A percentile compares a stretch with the other conserved stretches of the same genome.
Conservation (phyloP, 2,888 invertebrate genomes). For the Eupithecia exiguata region DNA sequence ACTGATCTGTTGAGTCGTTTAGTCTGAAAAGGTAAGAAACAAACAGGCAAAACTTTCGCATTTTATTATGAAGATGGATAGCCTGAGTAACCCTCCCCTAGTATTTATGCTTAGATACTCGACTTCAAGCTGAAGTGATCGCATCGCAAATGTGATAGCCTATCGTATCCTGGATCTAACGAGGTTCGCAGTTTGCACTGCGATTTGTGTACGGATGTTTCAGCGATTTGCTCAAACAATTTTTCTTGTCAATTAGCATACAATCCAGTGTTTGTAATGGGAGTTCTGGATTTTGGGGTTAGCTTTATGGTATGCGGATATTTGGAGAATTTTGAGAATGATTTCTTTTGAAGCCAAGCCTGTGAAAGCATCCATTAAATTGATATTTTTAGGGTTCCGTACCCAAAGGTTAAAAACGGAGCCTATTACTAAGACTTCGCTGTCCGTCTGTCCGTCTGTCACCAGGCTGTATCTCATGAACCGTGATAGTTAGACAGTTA, state of each 20-base stretch:
- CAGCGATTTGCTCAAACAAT: slow-evolving; percentile 62
- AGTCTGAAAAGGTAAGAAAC: neutral
- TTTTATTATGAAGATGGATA: neutral
- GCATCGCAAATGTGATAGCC: slow-evolving; percentile 54
- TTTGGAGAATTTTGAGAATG: neutral
- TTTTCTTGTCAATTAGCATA: slow-evolving; percentile 61
- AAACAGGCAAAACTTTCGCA: neutral
- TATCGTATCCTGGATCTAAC: slow-evolving; percentile 60
- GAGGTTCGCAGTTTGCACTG: slow-evolving; percentile 51
- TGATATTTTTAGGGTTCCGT: too few species aligned
- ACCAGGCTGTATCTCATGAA: too few species aligned
- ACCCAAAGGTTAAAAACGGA: too few species aligned
- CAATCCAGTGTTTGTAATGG: slow-evolving; percentile 36
- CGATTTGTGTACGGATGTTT: slow-evolving; percentile 57
- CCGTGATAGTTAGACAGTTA: too few species aligned
- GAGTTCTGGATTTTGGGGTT: slow-evolving; percentile 20
- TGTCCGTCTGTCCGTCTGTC: too few species aligned
- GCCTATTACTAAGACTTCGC: too few species aligned
- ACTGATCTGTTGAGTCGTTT: neutral
- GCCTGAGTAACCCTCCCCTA: neutral
- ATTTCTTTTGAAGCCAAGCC: neutral
- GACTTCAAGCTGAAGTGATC: slow-evolving; percentile 39
- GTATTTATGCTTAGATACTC: slow-evolving; percentile 1
- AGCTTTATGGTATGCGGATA: neutral
- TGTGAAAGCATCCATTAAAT: neutral